Evolutionary conservation across 2,797 vertebrate species (phyloP).

Genomic region (Microctenopoma lineatum): DNA sequence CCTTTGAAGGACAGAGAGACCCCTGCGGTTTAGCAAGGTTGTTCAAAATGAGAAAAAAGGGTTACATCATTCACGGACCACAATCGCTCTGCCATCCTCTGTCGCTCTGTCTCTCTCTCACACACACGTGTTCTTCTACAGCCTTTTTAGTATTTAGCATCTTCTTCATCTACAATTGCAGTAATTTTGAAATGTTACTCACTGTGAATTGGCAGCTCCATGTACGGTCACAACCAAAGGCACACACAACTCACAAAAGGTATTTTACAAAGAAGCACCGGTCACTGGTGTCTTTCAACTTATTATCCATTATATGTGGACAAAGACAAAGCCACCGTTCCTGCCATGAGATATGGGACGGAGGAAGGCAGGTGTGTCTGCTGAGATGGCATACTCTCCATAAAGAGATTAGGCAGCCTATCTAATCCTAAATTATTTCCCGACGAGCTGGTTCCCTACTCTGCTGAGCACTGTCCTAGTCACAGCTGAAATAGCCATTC

Average conservation of each 20-base stretch:
- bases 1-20: constrained; percentile 56
- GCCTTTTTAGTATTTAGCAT: background rate
- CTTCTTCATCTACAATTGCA: background rate
- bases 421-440: constrained; percentile 95
- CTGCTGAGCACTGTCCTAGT: constrained; percentile 84
- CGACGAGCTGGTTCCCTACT: constrained; percentile 81
- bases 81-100: constrained; percentile 7
- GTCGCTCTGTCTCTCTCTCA: constrained; percentile 8
- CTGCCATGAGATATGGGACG: constrained; percentile 58
- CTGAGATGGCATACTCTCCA: constrained; percentile 91
- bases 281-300: constrained; percentile 28
- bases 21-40: constrained; percentile 58
- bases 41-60: constrained; percentile 50
- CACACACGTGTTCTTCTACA: background rate
- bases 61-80: constrained; percentile 56
- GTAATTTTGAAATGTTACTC: constrained; percentile 56
- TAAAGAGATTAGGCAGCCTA: constrained; percentile 93
- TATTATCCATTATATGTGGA: constrained; percentile 49
- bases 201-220: constrained; percentile 82
- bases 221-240: constrained; percentile 67
- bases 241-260: constrained; percentile 50
- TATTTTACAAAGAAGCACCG: constrained; percentile 42
- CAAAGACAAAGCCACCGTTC: constrained; percentile 38
- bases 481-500: constrained; percentile 85
- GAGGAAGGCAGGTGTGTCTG: constrained; percentile 78